Conservation (phyloP, 2,888 invertebrate genomes). For the Melieria crassipennis region DNA sequence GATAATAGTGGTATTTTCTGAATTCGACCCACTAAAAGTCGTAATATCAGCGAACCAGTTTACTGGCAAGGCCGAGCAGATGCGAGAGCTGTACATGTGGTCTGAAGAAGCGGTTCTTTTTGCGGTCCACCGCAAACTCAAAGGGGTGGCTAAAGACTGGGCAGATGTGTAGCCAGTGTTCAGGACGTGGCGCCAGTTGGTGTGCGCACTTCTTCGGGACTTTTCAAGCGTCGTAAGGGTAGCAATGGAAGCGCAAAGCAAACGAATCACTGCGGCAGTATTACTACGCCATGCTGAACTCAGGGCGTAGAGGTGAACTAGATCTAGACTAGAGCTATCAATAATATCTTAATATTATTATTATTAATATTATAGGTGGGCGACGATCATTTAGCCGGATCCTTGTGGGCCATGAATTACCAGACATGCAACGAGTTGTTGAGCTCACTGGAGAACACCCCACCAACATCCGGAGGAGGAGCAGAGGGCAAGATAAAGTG, state of each 20-base stretch:
- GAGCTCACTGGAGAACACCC: slow-evolving; percentile 24
- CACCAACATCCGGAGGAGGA: neutral
- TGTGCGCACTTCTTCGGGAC: slow-evolving; percentile 9
- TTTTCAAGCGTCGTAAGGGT: slow-evolving; percentile 18
- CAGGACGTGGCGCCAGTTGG: slow-evolving; percentile 12
- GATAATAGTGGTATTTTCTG: too few relatives aligned
- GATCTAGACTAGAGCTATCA: slow-evolving; percentile 19
- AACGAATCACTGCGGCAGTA: slow-evolving; percentile 30
- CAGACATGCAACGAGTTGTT: slow-evolving; percentile 31
- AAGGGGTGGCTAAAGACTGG: slow-evolving; percentile 27
- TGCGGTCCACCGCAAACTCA: slow-evolving; percentile 26
- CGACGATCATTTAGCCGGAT: slow-evolving; percentile 7
- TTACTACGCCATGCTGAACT: slow-evolving; percentile 35
- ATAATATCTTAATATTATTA: slow-evolving; percentile 28
- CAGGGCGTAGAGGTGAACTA: slow-evolving; percentile 19
- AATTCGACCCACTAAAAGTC: too few relatives aligned
- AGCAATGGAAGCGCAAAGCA: slow-evolving; percentile 7
- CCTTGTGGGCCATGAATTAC: slow-evolving; percentile 8
- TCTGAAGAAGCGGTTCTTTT: slow-evolving; percentile 7
- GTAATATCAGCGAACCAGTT: too few relatives aligned
- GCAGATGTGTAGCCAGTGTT: slow-evolving; percentile 17
- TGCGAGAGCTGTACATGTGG: slow-evolving; percentile 6
- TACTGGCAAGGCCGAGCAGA: too few relatives aligned
- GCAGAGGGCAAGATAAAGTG: neutral
- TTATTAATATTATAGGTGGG: slow-evolving; percentile 21